These are phyloP conservation scores for Gymnocephalus cernua DNA, from an alignment of 2,113 vertebrate species.

Conservation along the genomic window DNA sequence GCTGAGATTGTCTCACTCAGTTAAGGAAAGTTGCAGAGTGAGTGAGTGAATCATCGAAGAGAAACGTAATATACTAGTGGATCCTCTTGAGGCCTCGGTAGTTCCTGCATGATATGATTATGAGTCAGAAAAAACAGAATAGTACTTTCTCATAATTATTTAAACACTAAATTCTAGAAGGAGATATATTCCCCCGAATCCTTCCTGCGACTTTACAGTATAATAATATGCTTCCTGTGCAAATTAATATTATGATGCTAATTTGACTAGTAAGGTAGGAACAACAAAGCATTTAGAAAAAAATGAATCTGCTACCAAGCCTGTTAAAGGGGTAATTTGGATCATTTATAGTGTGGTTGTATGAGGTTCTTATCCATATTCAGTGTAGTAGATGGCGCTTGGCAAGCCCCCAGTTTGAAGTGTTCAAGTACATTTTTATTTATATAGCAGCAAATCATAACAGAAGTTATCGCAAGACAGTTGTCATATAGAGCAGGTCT, in stretches of 20 bases:
- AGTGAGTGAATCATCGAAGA: conserved; percentile 6
- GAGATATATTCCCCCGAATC: conserved; percentile 8
- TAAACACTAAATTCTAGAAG: conserved; percentile 32
- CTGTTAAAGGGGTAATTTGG: too few species aligned
- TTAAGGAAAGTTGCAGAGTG: conserved; percentile 19
- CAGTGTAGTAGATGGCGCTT: too few species aligned
- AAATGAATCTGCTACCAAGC: not conserved
- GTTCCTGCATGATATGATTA: conserved; percentile 21
- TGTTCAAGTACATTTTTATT: too few species aligned
- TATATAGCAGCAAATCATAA: too few species aligned
- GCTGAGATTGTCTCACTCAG: conserved; percentile 22
- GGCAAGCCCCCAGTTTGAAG: too few species aligned
- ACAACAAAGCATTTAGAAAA: conserved; percentile 20
- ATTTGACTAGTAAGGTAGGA: not conserved
- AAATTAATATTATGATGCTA: conserved; percentile 7
- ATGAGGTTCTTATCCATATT: too few species aligned
- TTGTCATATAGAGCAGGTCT: too few species aligned
- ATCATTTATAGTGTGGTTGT: too few species aligned
- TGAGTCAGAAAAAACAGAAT: conserved; percentile 21
- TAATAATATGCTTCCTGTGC: not conserved
- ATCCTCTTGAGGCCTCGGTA: conserved; percentile 34
- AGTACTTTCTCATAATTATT: conserved; percentile 49
- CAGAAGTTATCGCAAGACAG: too few species aligned
- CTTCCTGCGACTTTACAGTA: not conserved
- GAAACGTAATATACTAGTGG: conserved; percentile 1